Evolutionary conservation across 2,113 vertebrate genomes (phyloP).

Genomic region (Chionis minor): DNA sequence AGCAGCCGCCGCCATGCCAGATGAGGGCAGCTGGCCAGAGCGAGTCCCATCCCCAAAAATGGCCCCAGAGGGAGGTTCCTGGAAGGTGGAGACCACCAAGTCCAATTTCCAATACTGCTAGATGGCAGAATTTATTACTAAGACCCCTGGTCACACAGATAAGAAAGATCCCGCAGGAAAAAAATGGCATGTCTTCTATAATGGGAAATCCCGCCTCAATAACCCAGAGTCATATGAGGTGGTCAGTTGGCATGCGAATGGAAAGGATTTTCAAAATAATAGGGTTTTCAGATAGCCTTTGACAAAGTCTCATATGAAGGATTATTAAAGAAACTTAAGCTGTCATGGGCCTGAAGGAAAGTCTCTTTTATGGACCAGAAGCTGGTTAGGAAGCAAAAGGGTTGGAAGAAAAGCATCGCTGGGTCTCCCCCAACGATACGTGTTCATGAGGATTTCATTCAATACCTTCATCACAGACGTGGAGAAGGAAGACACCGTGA

Average conservation of each 20-base stretch:
- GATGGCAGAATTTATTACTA: neutral
- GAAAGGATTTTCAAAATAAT: neutral
- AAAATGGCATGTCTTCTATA: neutral
- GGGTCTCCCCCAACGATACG: neutral
- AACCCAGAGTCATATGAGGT: neutral
- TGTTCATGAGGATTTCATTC: neutral
- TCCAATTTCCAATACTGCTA: neutral
- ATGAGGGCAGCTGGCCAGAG: too few relatives aligned
- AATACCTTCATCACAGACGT: neutral
- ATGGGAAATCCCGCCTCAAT: neutral
- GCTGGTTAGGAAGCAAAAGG: neutral
- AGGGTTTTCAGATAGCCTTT: constrained; percentile 1
- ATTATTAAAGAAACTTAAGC: neutral
- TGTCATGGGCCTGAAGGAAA: neutral
- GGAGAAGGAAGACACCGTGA: neutral
- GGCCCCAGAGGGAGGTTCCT: neutral
- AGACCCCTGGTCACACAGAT: neutral
- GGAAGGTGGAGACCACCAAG: neutral
- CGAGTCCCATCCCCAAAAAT: neutral
- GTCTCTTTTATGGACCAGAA: neutral
- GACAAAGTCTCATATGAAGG: neutral
- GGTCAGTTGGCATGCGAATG: neutral
- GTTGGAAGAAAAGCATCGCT: neutral
- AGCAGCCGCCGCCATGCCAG: neutral
- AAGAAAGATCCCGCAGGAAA: neutral